phyloP scores from a whole-genome alignment of 2,888 invertebrate species.

The Vesta saturnalis region DNA sequence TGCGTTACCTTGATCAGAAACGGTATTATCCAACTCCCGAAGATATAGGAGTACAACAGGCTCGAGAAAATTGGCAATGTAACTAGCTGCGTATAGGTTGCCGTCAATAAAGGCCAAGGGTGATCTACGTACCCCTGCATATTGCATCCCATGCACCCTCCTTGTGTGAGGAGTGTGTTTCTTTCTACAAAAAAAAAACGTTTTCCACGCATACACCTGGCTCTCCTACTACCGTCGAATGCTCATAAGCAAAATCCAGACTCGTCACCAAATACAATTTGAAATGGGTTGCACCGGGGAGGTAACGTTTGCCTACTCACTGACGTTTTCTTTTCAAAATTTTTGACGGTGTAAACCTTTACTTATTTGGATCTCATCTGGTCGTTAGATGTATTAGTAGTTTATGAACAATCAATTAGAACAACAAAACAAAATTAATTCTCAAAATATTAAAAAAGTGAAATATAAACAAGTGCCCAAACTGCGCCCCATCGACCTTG shows the following conservation, averaged over 20 bases:
- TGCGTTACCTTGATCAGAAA: background rate
- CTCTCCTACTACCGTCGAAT: background rate
- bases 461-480: no score
- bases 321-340: no score
- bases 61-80: constrained; percentile 4
- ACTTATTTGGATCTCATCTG: no score
- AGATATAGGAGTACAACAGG: background rate
- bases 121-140: background rate
- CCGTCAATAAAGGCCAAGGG: background rate
- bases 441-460: no score
- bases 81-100: constrained; percentile 3
- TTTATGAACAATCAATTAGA: no score
- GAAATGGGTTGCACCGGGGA: no score
- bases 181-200: background rate
- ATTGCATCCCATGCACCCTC: background rate
- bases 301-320: no score
- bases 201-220: background rate
- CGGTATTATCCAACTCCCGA: background rate
- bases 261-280: constrained; percentile 5
- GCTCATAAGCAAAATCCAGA: no score
- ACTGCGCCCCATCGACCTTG: no score
- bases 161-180: background rate
- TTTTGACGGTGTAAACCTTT: no score
- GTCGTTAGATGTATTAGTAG: no score
- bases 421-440: no score